Percentiles rank a stretch among this genome's conserved stretches.
Evolutionary conservation across 2,113 vertebrate genomes (phyloP).

Genomic region (Psephotus haematonotus): DNA sequence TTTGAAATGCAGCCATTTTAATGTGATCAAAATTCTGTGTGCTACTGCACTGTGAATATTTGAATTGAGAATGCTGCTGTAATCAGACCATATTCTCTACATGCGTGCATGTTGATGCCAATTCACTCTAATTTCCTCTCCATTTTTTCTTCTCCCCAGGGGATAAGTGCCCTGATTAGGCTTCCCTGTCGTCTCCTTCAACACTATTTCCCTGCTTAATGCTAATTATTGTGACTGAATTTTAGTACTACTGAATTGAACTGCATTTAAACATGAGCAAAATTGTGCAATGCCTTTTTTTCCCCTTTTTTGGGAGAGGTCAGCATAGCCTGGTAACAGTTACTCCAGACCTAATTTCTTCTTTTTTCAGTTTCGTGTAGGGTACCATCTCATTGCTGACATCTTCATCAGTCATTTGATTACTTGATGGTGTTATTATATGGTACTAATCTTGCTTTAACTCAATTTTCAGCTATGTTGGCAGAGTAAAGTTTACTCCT

Average conservation of each 20-base stretch:
- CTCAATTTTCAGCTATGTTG: background rate
- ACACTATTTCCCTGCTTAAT: slow-evolving; percentile 19
- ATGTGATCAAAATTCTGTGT: slow-evolving; percentile 46
- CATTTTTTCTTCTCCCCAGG: slow-evolving; percentile 57
- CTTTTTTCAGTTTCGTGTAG: background rate
- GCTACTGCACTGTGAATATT: slow-evolving; percentile 16
- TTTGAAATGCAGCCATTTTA: slow-evolving; percentile 60
- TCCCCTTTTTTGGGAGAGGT: background rate
- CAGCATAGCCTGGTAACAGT: background rate
- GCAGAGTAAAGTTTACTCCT: background rate
- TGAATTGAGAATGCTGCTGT: slow-evolving; percentile 49
- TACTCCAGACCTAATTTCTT: background rate
- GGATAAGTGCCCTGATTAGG: slow-evolving; percentile 68
- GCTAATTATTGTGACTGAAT: slow-evolving; percentile 60
- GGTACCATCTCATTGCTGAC: background rate
- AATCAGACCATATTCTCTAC: slow-evolving; percentile 63
- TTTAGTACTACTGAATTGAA: slow-evolving; percentile 33
- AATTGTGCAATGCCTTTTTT: background rate
- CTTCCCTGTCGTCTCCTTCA: slow-evolving; percentile 56
- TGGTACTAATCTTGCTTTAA: background rate
- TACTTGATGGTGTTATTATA: background rate
- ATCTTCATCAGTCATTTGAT: background rate
- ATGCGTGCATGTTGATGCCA: slow-evolving; percentile 46
- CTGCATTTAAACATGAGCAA: slow-evolving; percentile 26
- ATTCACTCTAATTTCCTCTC: slow-evolving; percentile 66